Evolutionary conservation across 2,113 vertebrate species (phyloP).

Genomic region (Notarius quadriscutis): DNA sequence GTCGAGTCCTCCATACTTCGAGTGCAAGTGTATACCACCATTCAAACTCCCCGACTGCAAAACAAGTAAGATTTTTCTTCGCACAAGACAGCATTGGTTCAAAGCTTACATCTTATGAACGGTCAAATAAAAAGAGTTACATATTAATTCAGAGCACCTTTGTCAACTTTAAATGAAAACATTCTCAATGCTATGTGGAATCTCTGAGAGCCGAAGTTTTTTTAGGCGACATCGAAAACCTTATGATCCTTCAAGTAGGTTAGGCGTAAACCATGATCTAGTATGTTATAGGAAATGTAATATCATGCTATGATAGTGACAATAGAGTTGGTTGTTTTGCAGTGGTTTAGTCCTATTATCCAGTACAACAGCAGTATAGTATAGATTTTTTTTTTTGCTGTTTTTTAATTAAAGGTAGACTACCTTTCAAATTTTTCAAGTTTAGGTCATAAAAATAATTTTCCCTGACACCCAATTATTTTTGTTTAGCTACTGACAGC

Average conservation of each 20-base stretch:
- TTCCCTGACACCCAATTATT: too few species aligned
- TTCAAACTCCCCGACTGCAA: constrained; percentile 70
- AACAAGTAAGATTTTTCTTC: constrained; percentile 52
- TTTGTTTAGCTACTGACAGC: too few species aligned
- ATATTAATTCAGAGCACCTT: background rate
- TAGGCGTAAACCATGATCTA: background rate
- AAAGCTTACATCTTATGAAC: background rate
- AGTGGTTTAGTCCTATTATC: too few species aligned
- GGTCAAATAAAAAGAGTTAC: background rate
- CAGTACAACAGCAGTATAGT: too few species aligned
- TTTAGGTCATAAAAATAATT: too few species aligned
- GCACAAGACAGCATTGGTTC: background rate
- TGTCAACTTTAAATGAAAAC: background rate
- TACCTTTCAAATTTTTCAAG: too few species aligned
- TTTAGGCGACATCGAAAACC: background rate
- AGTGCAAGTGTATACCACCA: constrained; percentile 74
- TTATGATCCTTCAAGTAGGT: background rate
- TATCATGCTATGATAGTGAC: background rate
- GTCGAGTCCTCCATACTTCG: constrained; percentile 60
- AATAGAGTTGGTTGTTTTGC: background rate
- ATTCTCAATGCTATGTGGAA: too few species aligned
- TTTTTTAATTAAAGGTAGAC: too few species aligned
- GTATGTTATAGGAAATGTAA: background rate
- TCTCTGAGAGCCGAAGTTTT: background rate
- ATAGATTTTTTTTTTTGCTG: too few species aligned